These are phyloP conservation scores for Eciton burchellii DNA, from an alignment of 1,140 invertebrate genomes.

Conservation along the genomic window DNA sequence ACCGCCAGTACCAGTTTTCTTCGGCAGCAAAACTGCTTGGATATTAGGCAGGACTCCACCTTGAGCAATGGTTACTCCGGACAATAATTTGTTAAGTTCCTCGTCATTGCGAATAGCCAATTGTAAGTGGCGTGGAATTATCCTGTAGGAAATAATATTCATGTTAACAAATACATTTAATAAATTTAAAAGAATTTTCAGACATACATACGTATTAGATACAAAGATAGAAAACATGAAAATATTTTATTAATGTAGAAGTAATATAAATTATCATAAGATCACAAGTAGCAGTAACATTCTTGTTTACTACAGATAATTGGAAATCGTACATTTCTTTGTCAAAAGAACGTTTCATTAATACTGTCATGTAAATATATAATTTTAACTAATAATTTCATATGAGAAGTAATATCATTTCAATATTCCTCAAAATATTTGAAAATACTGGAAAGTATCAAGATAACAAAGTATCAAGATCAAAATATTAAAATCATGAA, in stretches of 20 bases:
- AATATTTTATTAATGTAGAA: not conserved
- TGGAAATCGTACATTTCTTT: not conserved
- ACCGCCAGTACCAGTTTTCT: conserved; percentile 87
- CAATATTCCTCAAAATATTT: not conserved
- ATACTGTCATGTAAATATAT: not conserved
- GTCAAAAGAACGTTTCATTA: not conserved
- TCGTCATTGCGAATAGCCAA: conserved; percentile 93
- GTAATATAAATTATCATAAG: not conserved
- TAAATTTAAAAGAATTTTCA: not conserved
- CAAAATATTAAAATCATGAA: not conserved
- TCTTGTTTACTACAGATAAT: not conserved
- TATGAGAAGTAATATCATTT: not conserved
- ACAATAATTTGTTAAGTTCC: conserved; percentile 92
- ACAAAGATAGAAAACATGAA: not conserved
- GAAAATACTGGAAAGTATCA: not conserved
- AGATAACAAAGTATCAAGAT: not conserved
- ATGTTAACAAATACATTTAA: not conserved
- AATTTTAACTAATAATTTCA: too few species aligned
- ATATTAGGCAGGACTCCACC: conserved; percentile 93
- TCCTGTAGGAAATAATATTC: conserved; percentile 80
- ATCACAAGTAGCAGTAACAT: too few species aligned
- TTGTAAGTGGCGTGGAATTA: conserved; percentile 92
- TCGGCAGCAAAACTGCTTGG: conserved; percentile 89
- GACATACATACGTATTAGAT: not conserved
- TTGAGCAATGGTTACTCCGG: conserved; percentile 91